Conservation (phyloP, 2,113 vertebrate genomes). For the Heterocephalus glaber region DNA sequence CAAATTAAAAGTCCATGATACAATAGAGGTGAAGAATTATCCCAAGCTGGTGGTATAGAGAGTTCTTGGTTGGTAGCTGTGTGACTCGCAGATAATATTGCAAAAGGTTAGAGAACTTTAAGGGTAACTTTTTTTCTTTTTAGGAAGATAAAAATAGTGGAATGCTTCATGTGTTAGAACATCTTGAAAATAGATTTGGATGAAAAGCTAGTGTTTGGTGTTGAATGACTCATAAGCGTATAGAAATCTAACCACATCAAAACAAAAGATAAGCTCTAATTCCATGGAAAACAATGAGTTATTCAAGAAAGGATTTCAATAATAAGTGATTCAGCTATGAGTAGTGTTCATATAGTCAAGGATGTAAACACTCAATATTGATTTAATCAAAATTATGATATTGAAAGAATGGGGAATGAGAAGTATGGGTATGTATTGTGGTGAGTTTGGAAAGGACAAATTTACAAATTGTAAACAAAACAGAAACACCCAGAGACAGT, state of each 20-base stretch:
- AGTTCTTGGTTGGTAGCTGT: not conserved
- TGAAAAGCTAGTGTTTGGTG: not conserved
- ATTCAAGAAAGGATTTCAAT: conserved; percentile 19
- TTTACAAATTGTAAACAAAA: not conserved
- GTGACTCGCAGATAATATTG: not conserved
- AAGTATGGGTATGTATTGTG: not conserved
- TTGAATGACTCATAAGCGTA: conserved; percentile 18
- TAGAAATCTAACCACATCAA: conserved; percentile 25
- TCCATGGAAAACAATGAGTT: not conserved
- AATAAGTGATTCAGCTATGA: conserved; percentile 16
- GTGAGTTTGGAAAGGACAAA: not conserved
- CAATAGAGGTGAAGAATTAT: not conserved
- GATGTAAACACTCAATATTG: not conserved
- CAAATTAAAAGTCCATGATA: not conserved
- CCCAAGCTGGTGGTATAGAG: not conserved
- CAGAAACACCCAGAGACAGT: not conserved
- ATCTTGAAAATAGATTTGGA: conserved; percentile 19
- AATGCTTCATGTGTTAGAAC: not conserved
- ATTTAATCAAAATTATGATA: not conserved
- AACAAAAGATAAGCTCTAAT: conserved; percentile 42
- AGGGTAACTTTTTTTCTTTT: not conserved
- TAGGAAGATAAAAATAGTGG: not conserved
- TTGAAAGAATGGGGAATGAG: not conserved
- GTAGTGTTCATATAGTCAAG: not conserved
- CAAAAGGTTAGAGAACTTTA: not conserved